These are phyloP conservation scores for Ophioninae sp. DNA, from an alignment of 2,888 invertebrate genomes.

Conservation along the genomic window DNA sequence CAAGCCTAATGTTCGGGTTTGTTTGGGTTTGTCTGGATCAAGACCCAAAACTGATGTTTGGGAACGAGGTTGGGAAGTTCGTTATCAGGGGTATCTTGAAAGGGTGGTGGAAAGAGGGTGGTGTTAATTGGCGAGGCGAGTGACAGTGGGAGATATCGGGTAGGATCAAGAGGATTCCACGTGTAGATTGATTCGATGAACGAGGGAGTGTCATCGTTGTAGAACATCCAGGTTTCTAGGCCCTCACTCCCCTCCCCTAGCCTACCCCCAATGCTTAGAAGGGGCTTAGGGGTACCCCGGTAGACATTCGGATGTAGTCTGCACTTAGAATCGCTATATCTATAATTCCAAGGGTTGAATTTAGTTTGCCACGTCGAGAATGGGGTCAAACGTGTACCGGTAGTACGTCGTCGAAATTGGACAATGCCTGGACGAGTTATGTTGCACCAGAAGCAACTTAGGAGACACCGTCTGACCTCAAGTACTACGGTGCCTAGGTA, in stretches of 20 bases:
- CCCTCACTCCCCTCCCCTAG: too few relatives aligned
- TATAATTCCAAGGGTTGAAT: slow-evolving; percentile 22
- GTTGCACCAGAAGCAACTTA: slow-evolving; percentile 59
- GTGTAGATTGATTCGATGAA: slow-evolving; percentile 19
- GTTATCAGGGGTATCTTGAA: not conserved
- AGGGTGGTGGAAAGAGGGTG: not conserved
- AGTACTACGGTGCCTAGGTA: not conserved
- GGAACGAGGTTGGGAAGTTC: slow-evolving; percentile 3
- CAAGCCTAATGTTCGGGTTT: too few relatives aligned
- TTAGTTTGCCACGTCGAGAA: slow-evolving; percentile 24
- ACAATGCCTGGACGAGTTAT: slow-evolving; percentile 71
- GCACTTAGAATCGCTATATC: slow-evolving; percentile 1
- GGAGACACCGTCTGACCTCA: slow-evolving; percentile 65
- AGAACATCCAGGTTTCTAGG: not conserved
- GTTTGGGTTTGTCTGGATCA: not conserved
- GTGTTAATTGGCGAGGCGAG: slow-evolving; percentile 15
- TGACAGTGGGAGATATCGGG: not conserved
- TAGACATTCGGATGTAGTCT: not conserved
- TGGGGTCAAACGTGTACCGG: slow-evolving; percentile 38
- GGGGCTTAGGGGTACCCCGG: not conserved
- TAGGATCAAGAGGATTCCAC: slow-evolving; percentile 7
- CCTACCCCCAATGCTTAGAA: too few relatives aligned
- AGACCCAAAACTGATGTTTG: not conserved
- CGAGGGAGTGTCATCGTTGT: not conserved
- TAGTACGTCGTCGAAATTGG: slow-evolving; percentile 66